Conservation (phyloP, 2,888 invertebrate species). For the Carabus problematicus region DNA sequence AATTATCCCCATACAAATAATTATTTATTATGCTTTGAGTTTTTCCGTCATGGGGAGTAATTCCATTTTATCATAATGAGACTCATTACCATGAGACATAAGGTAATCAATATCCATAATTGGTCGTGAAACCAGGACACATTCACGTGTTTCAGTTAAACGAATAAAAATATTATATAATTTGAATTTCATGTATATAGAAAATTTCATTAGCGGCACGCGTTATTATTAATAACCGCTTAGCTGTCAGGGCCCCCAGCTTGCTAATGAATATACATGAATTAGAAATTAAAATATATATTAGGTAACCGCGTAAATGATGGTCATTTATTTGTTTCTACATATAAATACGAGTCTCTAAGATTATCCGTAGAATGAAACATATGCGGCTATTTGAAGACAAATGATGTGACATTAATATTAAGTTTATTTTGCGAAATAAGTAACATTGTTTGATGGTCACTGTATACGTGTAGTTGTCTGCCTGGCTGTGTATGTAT, state of each 20-base stretch:
- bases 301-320: constrained; percentile 15
- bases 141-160: too few species aligned
- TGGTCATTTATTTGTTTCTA: constrained; percentile 5
- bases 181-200: constrained; percentile 13
- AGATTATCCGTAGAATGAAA: too few species aligned
- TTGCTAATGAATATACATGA: too few species aligned
- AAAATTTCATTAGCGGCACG: constrained; percentile 11
- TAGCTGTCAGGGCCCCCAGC: too few species aligned
- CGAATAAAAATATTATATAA: constrained; percentile 12
- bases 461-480: too few species aligned
- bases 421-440: too few species aligned
- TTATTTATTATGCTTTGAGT: constrained; percentile 17
- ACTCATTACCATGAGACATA: constrained; percentile 19
- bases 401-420: too few species aligned
- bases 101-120: constrained; percentile 23
- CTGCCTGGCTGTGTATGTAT: too few species aligned
- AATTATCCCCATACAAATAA: constrained; percentile 20
- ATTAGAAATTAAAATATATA: background rate
- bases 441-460: too few species aligned
- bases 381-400: too few species aligned
- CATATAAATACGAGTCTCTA: background rate
- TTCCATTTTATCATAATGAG: constrained; percentile 16
- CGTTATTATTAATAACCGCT: constrained; percentile 14
- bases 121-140: background rate
- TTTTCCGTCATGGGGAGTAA: constrained; percentile 13